Conservation (phyloP, 2,888 invertebrate genomes). For the Drosophila lacicola region DNA sequence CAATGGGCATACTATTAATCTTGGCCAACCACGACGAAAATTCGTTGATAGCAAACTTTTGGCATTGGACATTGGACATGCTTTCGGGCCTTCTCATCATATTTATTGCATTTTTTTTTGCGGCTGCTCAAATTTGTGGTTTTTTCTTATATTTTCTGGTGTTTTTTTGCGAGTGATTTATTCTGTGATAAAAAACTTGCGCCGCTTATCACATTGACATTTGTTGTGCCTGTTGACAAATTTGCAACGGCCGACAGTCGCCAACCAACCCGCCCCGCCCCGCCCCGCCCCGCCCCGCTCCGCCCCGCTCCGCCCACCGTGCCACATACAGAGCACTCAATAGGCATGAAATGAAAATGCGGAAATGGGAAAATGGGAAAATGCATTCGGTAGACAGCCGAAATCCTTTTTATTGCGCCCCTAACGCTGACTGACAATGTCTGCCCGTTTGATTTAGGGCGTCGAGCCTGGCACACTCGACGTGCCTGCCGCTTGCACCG, state of each 20-base stretch:
- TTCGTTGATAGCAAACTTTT: slow-evolving; percentile 50
- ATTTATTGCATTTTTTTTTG: slow-evolving; percentile 66
- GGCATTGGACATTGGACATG: slow-evolving; percentile 50
- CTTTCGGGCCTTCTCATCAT: slow-evolving; percentile 46
- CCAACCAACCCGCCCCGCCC: slow-evolving; percentile 6
- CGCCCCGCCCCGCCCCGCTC: slow-evolving; percentile 1
- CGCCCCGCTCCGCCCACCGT: neutral
- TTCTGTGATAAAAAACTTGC: slow-evolving; percentile 71
- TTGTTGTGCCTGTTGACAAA: slow-evolving; percentile 72
- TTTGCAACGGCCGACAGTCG: slow-evolving; percentile 59
- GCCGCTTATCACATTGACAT: slow-evolving; percentile 73
- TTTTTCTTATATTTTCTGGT: slow-evolving; percentile 4
- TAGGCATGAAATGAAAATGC: slow-evolving; percentile 59
- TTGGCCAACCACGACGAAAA: slow-evolving; percentile 51
- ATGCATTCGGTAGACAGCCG: slow-evolving; percentile 35
- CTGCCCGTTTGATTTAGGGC: slow-evolving; percentile 53
- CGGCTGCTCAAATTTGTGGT: slow-evolving; percentile 7
- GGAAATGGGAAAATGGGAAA: slow-evolving; percentile 28
- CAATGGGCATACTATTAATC: slow-evolving; percentile 64
- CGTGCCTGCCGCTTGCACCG: slow-evolving; percentile 57
- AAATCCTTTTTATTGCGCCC: slow-evolving; percentile 57
- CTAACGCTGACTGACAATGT: slow-evolving; percentile 48
- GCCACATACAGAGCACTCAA: slow-evolving; percentile 35
- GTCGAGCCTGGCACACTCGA: slow-evolving; percentile 14
- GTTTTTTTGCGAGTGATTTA: slow-evolving; percentile 60